These are phyloP conservation scores for Taenaris catops DNA, from an alignment of 2,888 invertebrate genomes.

Conservation along the genomic window DNA sequence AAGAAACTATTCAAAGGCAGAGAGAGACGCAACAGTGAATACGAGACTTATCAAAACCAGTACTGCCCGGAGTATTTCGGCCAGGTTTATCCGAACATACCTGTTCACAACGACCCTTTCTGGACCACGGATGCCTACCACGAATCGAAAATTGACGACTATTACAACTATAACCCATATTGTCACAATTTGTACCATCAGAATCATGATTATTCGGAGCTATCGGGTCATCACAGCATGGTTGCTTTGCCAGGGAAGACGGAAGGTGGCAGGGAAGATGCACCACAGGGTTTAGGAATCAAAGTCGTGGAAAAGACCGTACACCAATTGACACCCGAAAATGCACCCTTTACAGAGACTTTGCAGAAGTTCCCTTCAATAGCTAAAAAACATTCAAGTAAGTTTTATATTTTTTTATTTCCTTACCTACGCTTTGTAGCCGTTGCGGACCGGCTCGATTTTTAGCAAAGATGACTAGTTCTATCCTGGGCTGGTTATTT, in stretches of 20 bases:
- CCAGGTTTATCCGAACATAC: slow-evolving; percentile 50
- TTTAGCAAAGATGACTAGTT: too few species aligned
- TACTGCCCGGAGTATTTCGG: slow-evolving; percentile 55
- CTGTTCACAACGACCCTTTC: slow-evolving; percentile 54
- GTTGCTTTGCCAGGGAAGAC: slow-evolving; percentile 34
- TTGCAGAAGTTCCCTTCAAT: slow-evolving; percentile 34
- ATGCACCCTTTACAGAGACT: slow-evolving; percentile 23
- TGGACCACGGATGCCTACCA: slow-evolving; percentile 57
- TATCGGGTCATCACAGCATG: slow-evolving; percentile 26
- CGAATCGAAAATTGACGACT: slow-evolving; percentile 57
- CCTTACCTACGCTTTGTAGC: too few species aligned
- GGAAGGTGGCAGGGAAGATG: slow-evolving; percentile 31
- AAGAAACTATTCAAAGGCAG: too few species aligned
- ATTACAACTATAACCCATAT: slow-evolving; percentile 57
- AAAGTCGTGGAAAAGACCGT: slow-evolving; percentile 25
- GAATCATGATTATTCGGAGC: slow-evolving; percentile 47
- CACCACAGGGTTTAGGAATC: slow-evolving; percentile 1
- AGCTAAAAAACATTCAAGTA: slow-evolving; percentile 52
- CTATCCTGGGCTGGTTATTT: too few species aligned
- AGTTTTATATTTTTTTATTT: slow-evolving; percentile 33
- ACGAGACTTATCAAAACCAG: slow-evolving; percentile 47
- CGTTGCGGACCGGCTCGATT: too few species aligned
- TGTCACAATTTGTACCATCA: slow-evolving; percentile 60
- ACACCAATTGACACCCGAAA: slow-evolving; percentile 17
- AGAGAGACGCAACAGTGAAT: slow-evolving; percentile 46